Conservation (phyloP, 2,888 invertebrate genomes). For the Dicycla oo region DNA sequence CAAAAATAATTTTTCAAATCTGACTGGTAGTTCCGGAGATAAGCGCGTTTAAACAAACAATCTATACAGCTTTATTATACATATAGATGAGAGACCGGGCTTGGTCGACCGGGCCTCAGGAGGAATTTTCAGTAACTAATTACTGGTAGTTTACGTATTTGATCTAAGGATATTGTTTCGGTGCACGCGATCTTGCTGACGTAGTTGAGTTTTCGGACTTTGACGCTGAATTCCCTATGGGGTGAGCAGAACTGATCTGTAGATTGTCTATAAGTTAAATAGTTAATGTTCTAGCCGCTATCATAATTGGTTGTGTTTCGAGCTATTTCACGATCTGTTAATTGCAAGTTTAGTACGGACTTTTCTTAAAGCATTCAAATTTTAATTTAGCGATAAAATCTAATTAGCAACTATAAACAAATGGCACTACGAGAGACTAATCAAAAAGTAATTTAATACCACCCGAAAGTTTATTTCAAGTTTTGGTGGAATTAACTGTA, state of each 20-base stretch:
- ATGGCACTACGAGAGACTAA: slow-evolving; percentile 66
- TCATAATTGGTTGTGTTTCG: neutral
- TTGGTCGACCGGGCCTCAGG: slow-evolving; percentile 26
- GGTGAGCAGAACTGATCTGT: neutral
- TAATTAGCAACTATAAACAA: slow-evolving; percentile 61
- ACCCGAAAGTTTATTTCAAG: slow-evolving; percentile 67
- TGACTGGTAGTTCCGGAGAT: neutral
- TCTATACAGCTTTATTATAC: neutral
- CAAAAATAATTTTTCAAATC: too few species aligned
- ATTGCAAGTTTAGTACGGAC: slow-evolving; percentile 9
- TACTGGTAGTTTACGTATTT: slow-evolving; percentile 45
- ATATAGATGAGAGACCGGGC: slow-evolving; percentile 5
- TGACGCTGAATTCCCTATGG: slow-evolving; percentile 14
- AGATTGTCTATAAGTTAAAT: slow-evolving; percentile 3
- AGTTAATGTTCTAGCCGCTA: neutral
- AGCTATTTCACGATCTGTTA: too few species aligned
- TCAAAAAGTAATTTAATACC: slow-evolving; percentile 78
- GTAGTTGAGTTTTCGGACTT: slow-evolving; percentile 24
- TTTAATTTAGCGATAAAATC: slow-evolving; percentile 63
- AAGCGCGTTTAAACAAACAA: neutral
- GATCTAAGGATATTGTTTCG: slow-evolving; percentile 42
- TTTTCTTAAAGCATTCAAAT: slow-evolving; percentile 32
- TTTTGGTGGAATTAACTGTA: slow-evolving; percentile 58
- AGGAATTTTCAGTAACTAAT: slow-evolving; percentile 58
- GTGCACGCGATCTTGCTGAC: slow-evolving; percentile 49